Conservation (phyloP, 2,888 invertebrate species). For the Yponomeuta plumbellus region DNA sequence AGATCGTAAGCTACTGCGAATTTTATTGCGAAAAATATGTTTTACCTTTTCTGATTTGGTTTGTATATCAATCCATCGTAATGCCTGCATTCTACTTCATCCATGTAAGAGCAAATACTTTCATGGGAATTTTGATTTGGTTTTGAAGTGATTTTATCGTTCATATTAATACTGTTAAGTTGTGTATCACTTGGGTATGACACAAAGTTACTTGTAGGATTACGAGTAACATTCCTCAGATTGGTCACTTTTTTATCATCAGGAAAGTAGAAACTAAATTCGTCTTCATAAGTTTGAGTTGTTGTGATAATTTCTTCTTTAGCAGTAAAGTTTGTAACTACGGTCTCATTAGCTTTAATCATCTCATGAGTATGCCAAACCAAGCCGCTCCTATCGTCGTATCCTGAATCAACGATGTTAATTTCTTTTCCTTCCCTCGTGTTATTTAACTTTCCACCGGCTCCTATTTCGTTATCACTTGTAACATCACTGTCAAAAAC, state of each 20-base stretch:
- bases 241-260: conserved; percentile 17
- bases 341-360: not conserved
- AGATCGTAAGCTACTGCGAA: too few relatives aligned
- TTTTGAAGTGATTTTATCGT: conserved; percentile 28
- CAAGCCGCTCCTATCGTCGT: conserved; percentile 14
- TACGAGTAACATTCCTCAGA: conserved; percentile 3
- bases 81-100: conserved; percentile 40
- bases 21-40: not conserved
- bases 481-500: conserved; percentile 41
- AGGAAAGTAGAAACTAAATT: conserved; percentile 43
- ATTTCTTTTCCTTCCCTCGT: not conserved
- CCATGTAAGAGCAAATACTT: conserved; percentile 49
- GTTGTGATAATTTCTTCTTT: not conserved
- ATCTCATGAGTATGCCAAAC: not conserved
- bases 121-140: conserved; percentile 29
- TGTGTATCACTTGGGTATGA: conserved; percentile 12
- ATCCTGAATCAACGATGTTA: not conserved
- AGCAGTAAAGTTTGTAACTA: not conserved
- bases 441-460: not conserved
- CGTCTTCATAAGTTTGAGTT: conserved; percentile 28
- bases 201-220: not conserved
- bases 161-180: conserved; percentile 20
- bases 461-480: not conserved
- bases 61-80: conserved; percentile 42
- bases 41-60: conserved; percentile 29